Evolutionary conservation across 2,797 vertebrate species (phyloP), one percentile per base, ranked within the genome.

Genomic region (Labroides dimidiatus): DNA sequence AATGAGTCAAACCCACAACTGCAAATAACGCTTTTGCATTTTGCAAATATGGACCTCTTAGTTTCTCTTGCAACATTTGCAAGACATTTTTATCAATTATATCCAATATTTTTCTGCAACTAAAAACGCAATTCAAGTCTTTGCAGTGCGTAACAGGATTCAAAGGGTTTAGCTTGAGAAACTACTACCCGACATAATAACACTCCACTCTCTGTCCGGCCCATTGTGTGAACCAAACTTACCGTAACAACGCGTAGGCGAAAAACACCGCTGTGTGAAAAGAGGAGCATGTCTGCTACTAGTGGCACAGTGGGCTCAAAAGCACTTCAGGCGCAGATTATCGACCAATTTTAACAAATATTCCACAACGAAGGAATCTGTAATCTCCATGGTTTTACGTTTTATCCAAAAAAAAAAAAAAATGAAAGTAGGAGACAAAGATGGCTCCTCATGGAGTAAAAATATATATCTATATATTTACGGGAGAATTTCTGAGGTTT

Each of bases 241-340:
- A 95, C 93, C 94, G 93, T 94, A 93, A 93, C 91, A 93, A 64
- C 90, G 93, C 92, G 93, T 95, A 93, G 93, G 94, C 92, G 94
- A 94, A 91, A 84, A 93, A 95, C 94, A 94, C 91, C 85, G 87
- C 33, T 69, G 88, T 80, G 33, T 93, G 88, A 94, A 93, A 93
- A 90, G 93, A 81, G 84, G 77, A 88, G 51, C 92, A 85, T 94
- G 93, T 94, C 91, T 92, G 87, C 83, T 83, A 85, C 90, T 85
- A 91, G 83, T 77, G 83, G 64, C 87, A 88, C 83, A 86, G 87
- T 90, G 90, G 81, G 90, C 77, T 84, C 62, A 75, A 80, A 84
- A 75, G 77, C 83, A 87, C 86, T 89, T 67, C 69, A 86, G 72
- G 76, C 69, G 62, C 33, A 59, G 24, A 78, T 56, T 77, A 81